Base-by-base conservation (phyloP, 2,797 vertebrate genomes). In the Schizopygopsis malacanthus region DNA sequence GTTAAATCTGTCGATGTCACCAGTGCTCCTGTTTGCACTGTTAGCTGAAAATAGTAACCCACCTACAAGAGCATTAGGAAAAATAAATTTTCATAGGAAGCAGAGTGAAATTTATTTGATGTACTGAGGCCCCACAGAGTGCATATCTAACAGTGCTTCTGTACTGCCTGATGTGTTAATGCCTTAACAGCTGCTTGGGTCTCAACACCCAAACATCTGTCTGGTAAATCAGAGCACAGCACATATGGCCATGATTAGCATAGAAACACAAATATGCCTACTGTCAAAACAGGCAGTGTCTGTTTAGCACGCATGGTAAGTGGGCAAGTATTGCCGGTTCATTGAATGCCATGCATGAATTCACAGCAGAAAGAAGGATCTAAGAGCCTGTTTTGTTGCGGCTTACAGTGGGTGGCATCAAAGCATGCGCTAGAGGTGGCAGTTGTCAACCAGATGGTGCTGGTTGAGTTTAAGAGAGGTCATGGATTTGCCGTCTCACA, bases 381-480 rank as follows among this genome's bases (percentile, higher is more conserved):
- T 63, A 25, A 43, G 85, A 89, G 61, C 63, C 37, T 85, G 84
- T 90, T 88, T 87, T 82, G 73, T 73, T 81, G 63, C 83, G 75
- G 81, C 56, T 87, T 82, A 61, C 47, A 85, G 82, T 88, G 86
- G 54, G 88, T 88, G 85, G 87, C 87, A 89, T 89, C 81, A 90
- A 88, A 91, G 89, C 13, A 25, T 33, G 71, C 71, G 71, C 52
- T 85, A 85, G 86, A 71, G 83, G 85, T 71, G 88, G 86, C 88
- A 90, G 87, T 79, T 86, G 59, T 90, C 79, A 86, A 80, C 84
- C 88, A 91, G 88, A 87, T 89, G 65, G 16, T 4, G 89, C 86
- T 33, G 79, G 75, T 81, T 28, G 5, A 65, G 28, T 61, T 83
- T 89, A 85, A 59, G 69, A 85, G 84, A 73, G 56, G 76, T 37